Conservation (phyloP, 2,797 vertebrate genomes). For the Kryptolebias ocellatus region DNA sequence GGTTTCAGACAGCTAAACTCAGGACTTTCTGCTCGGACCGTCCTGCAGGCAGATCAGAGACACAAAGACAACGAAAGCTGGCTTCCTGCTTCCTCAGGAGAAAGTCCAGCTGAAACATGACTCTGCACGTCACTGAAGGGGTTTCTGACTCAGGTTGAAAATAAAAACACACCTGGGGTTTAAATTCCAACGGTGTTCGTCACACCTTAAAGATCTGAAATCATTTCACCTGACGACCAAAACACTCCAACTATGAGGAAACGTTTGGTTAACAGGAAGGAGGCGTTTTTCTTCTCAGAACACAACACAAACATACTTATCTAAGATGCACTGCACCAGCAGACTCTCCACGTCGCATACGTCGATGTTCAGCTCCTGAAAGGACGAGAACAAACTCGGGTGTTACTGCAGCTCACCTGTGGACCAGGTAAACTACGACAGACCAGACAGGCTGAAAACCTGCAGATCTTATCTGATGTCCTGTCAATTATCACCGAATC, state of each 20-base stretch:
- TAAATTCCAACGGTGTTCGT: background rate
- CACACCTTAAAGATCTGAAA: too few relatives aligned
- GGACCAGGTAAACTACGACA: background rate
- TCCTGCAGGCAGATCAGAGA: background rate
- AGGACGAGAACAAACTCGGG: slow-evolving; percentile 23
- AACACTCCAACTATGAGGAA: slow-evolving; percentile 60
- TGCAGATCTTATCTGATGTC: background rate
- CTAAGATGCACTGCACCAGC: slow-evolving; percentile 99
- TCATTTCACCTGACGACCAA: background rate
- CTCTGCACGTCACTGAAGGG: background rate
- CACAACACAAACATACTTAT: slow-evolving; percentile 89
- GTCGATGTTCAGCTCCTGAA: slow-evolving; percentile 98
- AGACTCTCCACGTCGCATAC: slow-evolving; percentile 99
- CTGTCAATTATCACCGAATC: background rate
- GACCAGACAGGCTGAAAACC: background rate
- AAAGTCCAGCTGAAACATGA: background rate
- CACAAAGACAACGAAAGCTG: background rate
- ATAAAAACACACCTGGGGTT: background rate
- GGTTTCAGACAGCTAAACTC: too few relatives aligned
- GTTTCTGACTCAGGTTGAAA: background rate
- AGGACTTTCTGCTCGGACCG: too few relatives aligned
- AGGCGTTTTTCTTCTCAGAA: background rate
- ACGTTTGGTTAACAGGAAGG: slow-evolving; percentile 26
- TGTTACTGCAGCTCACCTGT: too few relatives aligned
- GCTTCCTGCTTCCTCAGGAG: slow-evolving; percentile 2